Conservation (phyloP, 1,140 invertebrate species). For the Forficula auricularia region DNA sequence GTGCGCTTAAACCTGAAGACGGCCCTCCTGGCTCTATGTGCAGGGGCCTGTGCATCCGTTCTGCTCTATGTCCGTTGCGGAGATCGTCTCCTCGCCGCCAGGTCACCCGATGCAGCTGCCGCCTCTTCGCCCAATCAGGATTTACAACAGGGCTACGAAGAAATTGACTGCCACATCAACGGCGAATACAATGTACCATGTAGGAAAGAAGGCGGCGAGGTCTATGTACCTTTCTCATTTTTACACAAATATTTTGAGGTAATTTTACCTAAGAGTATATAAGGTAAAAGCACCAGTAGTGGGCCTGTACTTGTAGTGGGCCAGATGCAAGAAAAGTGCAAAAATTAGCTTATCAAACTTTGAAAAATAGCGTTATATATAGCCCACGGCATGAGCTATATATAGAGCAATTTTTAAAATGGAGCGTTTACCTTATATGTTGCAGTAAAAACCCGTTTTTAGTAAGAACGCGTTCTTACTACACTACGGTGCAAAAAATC, state of each 20-base stretch:
- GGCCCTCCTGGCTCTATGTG: slow-evolving; percentile 28
- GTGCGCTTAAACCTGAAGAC: slow-evolving; percentile 38
- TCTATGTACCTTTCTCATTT: slow-evolving; percentile 84
- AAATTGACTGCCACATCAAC: slow-evolving; percentile 81
- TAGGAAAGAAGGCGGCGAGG: slow-evolving; percentile 66
- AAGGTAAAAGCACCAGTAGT: background rate
- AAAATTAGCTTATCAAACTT: no score
- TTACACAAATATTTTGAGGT: slow-evolving; percentile 90
- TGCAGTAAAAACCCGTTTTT: no score
- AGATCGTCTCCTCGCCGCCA: slow-evolving; percentile 14
- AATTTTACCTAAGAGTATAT: slow-evolving; percentile 13
- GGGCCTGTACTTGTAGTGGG: no score
- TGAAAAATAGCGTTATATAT: no score
- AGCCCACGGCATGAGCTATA: no score
- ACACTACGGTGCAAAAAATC: no score
- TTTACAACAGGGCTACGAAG: slow-evolving; percentile 39
- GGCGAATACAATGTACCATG: slow-evolving; percentile 71
- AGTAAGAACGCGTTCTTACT: no score
- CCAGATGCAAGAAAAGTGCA: no score
- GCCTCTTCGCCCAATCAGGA: no score
- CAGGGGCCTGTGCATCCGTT: slow-evolving; percentile 19
- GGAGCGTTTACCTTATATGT: no score
- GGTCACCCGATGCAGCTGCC: no score
- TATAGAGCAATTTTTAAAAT: no score
- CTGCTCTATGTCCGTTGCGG: slow-evolving; percentile 36